Conservation (phyloP, 2,797 vertebrate genomes). For the Scarus forsteni region DNA sequence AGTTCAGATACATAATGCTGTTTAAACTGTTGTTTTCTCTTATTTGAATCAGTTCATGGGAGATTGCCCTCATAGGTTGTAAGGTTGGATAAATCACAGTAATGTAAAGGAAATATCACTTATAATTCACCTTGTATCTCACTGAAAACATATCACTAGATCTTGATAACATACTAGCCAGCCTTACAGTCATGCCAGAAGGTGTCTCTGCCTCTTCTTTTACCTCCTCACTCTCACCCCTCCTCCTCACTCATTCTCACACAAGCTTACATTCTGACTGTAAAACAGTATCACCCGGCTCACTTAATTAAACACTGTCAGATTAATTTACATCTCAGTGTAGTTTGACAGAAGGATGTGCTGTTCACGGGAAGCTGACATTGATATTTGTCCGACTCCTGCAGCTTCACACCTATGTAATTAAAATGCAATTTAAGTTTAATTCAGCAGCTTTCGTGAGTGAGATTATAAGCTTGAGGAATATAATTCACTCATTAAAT, state of each 20-base stretch:
- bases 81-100: too few species aligned
- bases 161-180: too few species aligned
- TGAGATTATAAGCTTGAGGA: constrained; percentile 13
- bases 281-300: constrained; percentile 46
- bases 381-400: constrained; percentile 41
- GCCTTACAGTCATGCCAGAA: constrained; percentile 13
- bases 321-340: constrained; percentile 54
- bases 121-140: too few species aligned
- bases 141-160: too few species aligned
- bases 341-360: constrained; percentile 35
- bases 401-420: constrained; percentile 1
- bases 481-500: constrained; percentile 1
- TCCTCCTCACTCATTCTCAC: constrained; percentile 21
- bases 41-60: too few species aligned
- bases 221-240: constrained; percentile 2
- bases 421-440: constrained; percentile 19
- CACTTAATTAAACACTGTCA: constrained; percentile 47
- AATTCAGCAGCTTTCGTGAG: constrained; percentile 28
- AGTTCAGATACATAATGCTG: too few species aligned
- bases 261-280: constrained; percentile 48
- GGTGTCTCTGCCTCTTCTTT: constrained; percentile 30
- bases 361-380: constrained; percentile 42
- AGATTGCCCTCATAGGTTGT: too few species aligned
- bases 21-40: too few species aligned
- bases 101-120: too few species aligned